Evolutionary conservation across 2,113 vertebrate genomes (phyloP), one percentile per base, ranked within the genome.

Genomic region (Tachysurus vachellii): DNA sequence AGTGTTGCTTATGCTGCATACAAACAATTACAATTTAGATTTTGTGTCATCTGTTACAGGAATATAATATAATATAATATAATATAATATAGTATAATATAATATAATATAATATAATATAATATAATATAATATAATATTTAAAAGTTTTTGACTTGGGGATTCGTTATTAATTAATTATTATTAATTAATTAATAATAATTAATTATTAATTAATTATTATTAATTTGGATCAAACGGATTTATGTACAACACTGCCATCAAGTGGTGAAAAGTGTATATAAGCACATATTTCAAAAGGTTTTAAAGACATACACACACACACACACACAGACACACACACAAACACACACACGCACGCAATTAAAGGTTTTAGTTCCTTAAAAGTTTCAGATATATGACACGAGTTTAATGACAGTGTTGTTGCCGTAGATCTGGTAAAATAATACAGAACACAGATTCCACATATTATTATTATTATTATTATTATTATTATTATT

Each of bases 211-310:
- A 50, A 50, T 50, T 2, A 50, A 50, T 50, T 50, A 50, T 7
- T 50, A 50, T 7, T 50, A 2, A 50, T 50, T 50, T 7, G 6
- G 56, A 31, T 50, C 56, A 26, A 28, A 31, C 28, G n/a, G 9
- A 44, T 71, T 13, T 36, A 80, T 17, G 56, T 88, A 62, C 19
- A 88, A 88, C 79, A 70, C 82, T 80, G 87, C 75, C 82, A 71
- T 70, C 82, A 71, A 61, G 73, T 80, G 87, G 75, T 54, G 42
- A 83, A 28, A 23, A 53, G 5, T 2, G 28, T 54, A 13, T 54
- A 17, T 59, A 3, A 50, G 4, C 73, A n/a, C 21, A 70, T 31
- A 8, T 3, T 7, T 6, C 16, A 36, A 70, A 16, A 17, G 4
- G n/a, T 66, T 66, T 13, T 13, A 70, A 28, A 68, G n/a, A 70